These are phyloP conservation scores for Diloba caeruleocephala DNA, from an alignment of 2,888 invertebrate genomes.

Conservation along the genomic window DNA sequence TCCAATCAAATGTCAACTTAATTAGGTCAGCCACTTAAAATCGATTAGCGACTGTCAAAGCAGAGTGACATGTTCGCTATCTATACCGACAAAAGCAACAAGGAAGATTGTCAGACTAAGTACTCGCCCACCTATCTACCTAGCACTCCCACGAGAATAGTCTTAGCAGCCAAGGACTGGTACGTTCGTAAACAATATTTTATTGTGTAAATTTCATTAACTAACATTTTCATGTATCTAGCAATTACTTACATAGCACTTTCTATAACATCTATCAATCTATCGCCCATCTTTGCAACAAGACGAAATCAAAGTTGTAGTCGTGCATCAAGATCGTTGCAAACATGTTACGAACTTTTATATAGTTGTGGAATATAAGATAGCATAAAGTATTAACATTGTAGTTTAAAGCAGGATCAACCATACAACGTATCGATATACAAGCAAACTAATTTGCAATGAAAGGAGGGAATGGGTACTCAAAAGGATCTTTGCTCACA, in stretches of 20 bases:
- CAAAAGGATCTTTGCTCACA: no score
- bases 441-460: constrained; percentile 4
- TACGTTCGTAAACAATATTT: constrained; percentile 12
- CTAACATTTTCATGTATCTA: constrained; percentile 39
- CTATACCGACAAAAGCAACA: constrained; percentile 19
- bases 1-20: constrained; percentile 52
- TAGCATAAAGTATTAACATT: constrained; percentile 44
- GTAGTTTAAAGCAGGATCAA: constrained; percentile 33
- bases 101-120: constrained; percentile 6
- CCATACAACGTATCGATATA: constrained; percentile 13
- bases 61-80: constrained; percentile 44
- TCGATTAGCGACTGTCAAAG: constrained; percentile 42
- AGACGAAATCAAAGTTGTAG: constrained; percentile 64
- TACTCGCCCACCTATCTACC: constrained; percentile 11
- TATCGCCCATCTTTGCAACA: constrained; percentile 55
- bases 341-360: constrained; percentile 65
- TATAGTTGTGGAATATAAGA: constrained; percentile 50
- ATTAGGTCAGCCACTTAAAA: constrained; percentile 43
- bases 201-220: constrained; percentile 50
- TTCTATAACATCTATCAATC: constrained; percentile 65
- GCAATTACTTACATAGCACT: constrained; percentile 30
- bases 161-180: background rate
- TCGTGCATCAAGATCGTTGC: constrained; percentile 61
- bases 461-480: no score
- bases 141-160: constrained; percentile 14